Base-by-base conservation (phyloP, 1,140 invertebrate genomes). In the Euwallacea similis region DNA sequence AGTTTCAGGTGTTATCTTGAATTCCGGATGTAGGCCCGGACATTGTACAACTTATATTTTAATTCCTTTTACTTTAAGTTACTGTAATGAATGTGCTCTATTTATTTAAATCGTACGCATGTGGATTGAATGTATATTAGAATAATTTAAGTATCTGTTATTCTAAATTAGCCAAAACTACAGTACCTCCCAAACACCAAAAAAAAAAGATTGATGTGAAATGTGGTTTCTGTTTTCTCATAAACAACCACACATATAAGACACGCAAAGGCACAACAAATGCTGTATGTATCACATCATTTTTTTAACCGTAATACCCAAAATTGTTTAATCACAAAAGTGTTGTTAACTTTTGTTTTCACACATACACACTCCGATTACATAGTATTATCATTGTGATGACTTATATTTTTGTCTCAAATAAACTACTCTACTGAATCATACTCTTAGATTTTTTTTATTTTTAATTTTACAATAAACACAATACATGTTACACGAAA, bases 311-410 rank as follows among this genome's bases (percentile, higher is more conserved):
- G 6, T 13, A 2, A 10, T 0, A 9, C 13, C 21, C 53, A 50
- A 53, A 58, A 58, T 56, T 15, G n/a, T 15, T 58, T 58, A 15
- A 58, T 7, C 21, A 58, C 59, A 41, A 61, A 11, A 61, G n/a
- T 44, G 13, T 59, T 46, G n/a, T 67, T 67, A n/a, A 33, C 21
- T 46, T 67, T 67, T 10, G 8, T 59, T 68, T 33, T 21, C 66
- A 68, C 42, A 33, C 44, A 63, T 61, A 66, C 61, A 71, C 64
- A 72, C 59, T 72, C 63, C 65, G 66, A 67, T 68, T 67, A 60
- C 16, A 72, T 72, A 72, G 71, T 72, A 72, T 72, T 72, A 72
- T 72, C 59, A 62, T 72, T 72, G 71, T 72, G 71, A 72, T 72
- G 64, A 66, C 60, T 6, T 72, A 69, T 69, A 71, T 72, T 67